Evolutionary conservation across 2,797 vertebrate genomes (phyloP).

Genomic region (Linurgus olivaceus): DNA sequence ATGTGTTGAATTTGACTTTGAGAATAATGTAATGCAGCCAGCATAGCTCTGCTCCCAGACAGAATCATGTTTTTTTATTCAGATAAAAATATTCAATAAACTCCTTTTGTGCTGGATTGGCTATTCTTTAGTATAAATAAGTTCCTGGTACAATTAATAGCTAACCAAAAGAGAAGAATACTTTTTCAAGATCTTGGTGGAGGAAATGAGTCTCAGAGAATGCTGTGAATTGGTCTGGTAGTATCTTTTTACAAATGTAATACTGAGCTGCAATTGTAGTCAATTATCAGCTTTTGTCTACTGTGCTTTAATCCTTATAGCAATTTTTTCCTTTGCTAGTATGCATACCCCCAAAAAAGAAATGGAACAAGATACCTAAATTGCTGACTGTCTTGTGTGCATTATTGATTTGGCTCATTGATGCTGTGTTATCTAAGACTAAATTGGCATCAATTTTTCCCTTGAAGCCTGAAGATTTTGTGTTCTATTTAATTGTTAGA

Average conservation of each 20-base stretch:
- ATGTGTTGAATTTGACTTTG: background rate
- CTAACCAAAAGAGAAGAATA: background rate
- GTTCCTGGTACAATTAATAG: slow-evolving; percentile 2
- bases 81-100: slow-evolving; percentile 40
- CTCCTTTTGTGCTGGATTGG: background rate
- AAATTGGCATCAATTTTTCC: slow-evolving; percentile 12
- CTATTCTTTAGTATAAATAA: background rate
- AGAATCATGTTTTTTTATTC: background rate
- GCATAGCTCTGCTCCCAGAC: background rate
- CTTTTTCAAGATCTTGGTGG: background rate
- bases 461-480: slow-evolving; percentile 44
- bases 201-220: background rate
- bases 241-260: background rate
- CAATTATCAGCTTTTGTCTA: slow-evolving; percentile 7
- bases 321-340: background rate
- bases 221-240: background rate
- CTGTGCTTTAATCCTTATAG: slow-evolving; percentile 23
- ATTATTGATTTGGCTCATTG: slow-evolving; percentile 50
- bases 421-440: slow-evolving; percentile 52
- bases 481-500: slow-evolving; percentile 63
- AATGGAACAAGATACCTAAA: slow-evolving; percentile 8
- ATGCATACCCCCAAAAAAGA: background rate
- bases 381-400: slow-evolving; percentile 16
- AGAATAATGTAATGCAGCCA: background rate
- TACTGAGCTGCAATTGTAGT: background rate